Evolutionary conservation across 30 jellyfish, hydroid and myxozoan genomes (phyloP).

Genomic region (Rhopilema esculentum): DNA sequence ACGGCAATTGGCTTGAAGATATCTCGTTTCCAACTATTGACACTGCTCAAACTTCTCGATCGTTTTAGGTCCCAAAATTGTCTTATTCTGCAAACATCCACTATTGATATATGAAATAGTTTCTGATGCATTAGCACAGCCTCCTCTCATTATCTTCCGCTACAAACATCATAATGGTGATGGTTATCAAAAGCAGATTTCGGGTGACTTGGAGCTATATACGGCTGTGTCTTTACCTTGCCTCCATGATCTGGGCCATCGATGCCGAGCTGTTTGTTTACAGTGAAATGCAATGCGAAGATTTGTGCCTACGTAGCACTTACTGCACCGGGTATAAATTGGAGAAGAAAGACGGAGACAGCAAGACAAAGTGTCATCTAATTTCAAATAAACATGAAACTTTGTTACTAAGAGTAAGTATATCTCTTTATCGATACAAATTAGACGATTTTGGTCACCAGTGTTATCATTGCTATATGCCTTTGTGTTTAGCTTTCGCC

Average conservation of each 20-base stretch:
- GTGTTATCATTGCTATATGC: background rate
- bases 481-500: too few relatives aligned
- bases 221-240: background rate
- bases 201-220: background rate
- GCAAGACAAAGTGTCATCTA: background rate
- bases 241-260: background rate
- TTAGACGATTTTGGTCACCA: background rate
- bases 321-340: background rate
- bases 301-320: conserved; percentile 25
- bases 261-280: conserved; percentile 11
- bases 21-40: too few relatives aligned
- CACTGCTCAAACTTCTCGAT: too few relatives aligned
- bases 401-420: conserved; percentile 37
- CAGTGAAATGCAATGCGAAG: conserved; percentile 69
- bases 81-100: too few relatives aligned
- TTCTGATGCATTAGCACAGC: too few relatives aligned
- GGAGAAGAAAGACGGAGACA: background rate
- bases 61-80: too few relatives aligned
- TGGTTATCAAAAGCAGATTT: background rate
- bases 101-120: too few relatives aligned
- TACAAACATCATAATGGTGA: background rate
- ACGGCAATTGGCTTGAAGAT: too few relatives aligned
- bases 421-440: background rate
- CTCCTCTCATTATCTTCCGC: too few relatives aligned
- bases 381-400: background rate